A percentile compares a stretch with the other conserved stretches of the same genome.
Conservation (phyloP, 2,888 invertebrate genomes). For the Leptarthrus brevirostris region DNA sequence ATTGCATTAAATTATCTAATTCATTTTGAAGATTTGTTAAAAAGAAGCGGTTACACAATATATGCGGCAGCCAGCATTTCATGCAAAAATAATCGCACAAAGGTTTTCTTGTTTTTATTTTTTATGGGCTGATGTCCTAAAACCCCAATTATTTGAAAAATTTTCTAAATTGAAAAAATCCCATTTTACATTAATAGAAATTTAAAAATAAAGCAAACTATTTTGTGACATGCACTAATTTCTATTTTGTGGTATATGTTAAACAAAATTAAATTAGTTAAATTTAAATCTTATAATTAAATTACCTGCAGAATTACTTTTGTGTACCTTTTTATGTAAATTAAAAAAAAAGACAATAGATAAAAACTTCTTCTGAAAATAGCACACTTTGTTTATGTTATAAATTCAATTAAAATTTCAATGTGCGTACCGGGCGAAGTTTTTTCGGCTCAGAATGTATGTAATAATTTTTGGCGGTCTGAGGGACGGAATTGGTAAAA, state of each 20-base stretch:
- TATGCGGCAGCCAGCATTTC: slow-evolving; percentile 66
- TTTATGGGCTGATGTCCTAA: background rate
- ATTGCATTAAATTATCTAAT: background rate
- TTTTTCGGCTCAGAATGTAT: too few species aligned
- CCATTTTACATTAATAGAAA: too few species aligned
- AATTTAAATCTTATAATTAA: background rate
- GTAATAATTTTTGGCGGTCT: too few species aligned
- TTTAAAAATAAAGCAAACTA: slow-evolving; percentile 16
- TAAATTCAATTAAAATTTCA: too few species aligned
- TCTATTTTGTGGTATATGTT: slow-evolving; percentile 21
- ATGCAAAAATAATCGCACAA: slow-evolving; percentile 60
- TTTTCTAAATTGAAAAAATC: slow-evolving; percentile 9
- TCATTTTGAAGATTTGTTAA: slow-evolving; percentile 18
- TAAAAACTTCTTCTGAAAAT: too few species aligned
- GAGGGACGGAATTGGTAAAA: too few species aligned
- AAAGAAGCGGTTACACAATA: slow-evolving; percentile 54
- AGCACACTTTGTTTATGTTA: too few species aligned
- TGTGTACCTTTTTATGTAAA: too few species aligned
- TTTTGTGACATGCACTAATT: slow-evolving; percentile 13
- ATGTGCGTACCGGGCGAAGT: too few species aligned
- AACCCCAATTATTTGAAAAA: slow-evolving; percentile 3
- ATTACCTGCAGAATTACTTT: background rate
- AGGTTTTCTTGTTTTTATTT: slow-evolving; percentile 23
- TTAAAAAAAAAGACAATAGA: too few species aligned
- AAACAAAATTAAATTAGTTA: slow-evolving; percentile 42